Percentiles rank a stretch among this genome's conserved stretches.
Conservation (phyloP, 2,797 vertebrate species). For the Okamejei kenojei region DNA sequence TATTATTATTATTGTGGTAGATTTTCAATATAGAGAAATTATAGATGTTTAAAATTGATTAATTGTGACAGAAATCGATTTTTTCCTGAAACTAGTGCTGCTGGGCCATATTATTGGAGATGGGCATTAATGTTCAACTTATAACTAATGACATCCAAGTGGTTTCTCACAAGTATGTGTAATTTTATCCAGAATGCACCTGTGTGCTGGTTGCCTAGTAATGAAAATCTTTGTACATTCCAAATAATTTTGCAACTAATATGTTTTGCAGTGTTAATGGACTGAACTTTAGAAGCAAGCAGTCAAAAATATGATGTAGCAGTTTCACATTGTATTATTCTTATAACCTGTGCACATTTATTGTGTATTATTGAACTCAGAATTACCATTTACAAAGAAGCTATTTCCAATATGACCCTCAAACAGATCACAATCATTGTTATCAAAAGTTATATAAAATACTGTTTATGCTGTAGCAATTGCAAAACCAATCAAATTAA, state of each 20-base stretch:
- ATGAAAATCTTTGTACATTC: neutral
- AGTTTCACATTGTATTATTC: neutral
- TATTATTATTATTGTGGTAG: neutral
- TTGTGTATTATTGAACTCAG: neutral
- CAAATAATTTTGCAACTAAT: neutral
- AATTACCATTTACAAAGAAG: neutral
- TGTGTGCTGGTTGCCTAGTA: neutral
- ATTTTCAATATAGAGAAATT: neutral
- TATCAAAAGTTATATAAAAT: neutral
- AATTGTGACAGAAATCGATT: constrained; percentile 2
- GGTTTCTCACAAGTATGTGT: neutral
- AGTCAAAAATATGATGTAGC: neutral
- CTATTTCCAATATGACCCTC: neutral
- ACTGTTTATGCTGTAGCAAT: neutral
- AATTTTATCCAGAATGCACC: neutral
- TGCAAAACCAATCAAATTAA: neutral
- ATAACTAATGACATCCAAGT: neutral
- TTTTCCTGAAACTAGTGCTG: neutral
- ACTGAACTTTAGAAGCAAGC: neutral
- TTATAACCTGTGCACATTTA: neutral
- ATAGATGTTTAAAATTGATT: neutral
- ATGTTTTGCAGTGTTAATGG: neutral
- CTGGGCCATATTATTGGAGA: neutral
- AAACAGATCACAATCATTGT: neutral
- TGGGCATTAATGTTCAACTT: neutral